phyloP scores from a whole-genome alignment of 2,888 invertebrate genomes.

The Drosophila demipolita region DNA sequence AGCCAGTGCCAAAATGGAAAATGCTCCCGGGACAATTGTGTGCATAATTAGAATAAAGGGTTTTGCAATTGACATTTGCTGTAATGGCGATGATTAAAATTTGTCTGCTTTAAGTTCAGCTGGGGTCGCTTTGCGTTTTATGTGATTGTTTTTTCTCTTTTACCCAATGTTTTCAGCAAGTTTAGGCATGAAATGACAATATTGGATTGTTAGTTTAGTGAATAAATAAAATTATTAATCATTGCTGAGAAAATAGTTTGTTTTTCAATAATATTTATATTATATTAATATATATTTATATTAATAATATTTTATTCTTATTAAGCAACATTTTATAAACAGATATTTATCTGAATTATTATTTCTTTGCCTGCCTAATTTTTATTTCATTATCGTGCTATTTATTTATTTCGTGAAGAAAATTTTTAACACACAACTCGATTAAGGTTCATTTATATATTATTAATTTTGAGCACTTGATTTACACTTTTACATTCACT shows the following conservation, averaged over 20 bases:
- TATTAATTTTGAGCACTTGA: neutral
- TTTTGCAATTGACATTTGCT: conserved; percentile 59
- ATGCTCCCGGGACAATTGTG: conserved; percentile 77
- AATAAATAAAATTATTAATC: neutral
- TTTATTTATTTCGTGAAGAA: no score
- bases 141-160: conserved; percentile 3
- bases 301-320: no score
- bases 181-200: neutral
- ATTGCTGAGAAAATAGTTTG: neutral
- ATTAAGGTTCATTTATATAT: no score
- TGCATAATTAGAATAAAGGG: conserved; percentile 79
- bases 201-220: neutral
- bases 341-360: neutral
- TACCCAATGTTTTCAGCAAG: neutral
- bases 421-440: no score
- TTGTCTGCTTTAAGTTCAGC: conserved; percentile 16
- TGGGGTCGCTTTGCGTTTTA: conserved; percentile 16
- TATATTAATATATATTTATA: no score
- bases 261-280: no score
- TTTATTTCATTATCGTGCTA: no score
- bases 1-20: conserved; percentile 1
- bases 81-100: conserved; percentile 66
- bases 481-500: neutral
- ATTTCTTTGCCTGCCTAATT: no score
- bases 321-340: neutral